phyloP scores from a whole-genome alignment of 1,140 invertebrate genomes.

The Drosophila triauraria region DNA sequence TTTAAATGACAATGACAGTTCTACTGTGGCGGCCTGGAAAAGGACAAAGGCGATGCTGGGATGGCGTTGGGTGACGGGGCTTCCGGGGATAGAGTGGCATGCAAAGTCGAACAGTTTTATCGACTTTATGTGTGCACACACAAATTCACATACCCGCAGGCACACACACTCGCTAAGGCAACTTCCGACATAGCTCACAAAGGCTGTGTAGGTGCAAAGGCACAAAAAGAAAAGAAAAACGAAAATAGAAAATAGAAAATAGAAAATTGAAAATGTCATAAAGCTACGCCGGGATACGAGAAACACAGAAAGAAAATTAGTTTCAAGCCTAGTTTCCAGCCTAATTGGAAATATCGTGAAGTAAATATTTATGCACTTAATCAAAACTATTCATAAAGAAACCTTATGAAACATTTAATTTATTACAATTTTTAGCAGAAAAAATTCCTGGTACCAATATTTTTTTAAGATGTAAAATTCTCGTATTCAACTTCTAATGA shows the following conservation, averaged over 20 bases:
- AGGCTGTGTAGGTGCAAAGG: conserved; percentile 35
- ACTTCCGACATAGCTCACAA: conserved; percentile 48
- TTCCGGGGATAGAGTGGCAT: conserved; percentile 17
- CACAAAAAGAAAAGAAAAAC: conserved; percentile 24
- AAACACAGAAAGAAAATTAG: conserved; percentile 13
- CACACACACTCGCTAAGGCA: conserved; percentile 23
- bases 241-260: conserved; percentile 24
- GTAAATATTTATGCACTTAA: background rate
- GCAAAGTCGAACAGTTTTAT: conserved; percentile 76
- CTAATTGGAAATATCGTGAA: background rate
- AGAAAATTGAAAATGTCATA: conserved; percentile 74
- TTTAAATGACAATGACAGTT: conserved; percentile 82
- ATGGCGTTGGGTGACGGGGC: conserved; percentile 1
- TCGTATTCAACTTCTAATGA: background rate
- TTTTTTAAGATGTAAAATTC: background rate
- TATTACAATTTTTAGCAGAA: too few species aligned
- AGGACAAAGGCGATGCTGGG: conserved; percentile 39
- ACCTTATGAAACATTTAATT: too few species aligned
- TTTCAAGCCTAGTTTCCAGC: too few species aligned
- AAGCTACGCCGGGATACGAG: conserved; percentile 43
- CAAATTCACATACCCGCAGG: conserved; percentile 7
- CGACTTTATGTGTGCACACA: conserved; percentile 46
- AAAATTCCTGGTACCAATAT: background rate
- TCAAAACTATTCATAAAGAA: background rate
- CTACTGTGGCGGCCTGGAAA: conserved; percentile 60